phyloP scores from a whole-genome alignment of 2,888 invertebrate species.

The Tenthredo notha region DNA sequence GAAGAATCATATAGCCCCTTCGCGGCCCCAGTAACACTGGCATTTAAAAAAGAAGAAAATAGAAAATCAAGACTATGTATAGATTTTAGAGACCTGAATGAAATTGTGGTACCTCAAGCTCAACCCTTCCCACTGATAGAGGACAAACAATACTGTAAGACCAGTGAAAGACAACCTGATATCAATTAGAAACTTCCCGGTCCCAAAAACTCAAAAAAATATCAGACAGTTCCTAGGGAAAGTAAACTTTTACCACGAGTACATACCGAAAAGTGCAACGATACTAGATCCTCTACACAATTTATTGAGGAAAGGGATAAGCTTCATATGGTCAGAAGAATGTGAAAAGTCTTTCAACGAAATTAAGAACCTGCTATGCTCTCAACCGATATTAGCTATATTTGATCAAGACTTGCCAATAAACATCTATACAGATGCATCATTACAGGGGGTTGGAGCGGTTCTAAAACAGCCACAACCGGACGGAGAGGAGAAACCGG shows the following conservation, averaged over 20 bases:
- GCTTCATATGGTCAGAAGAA: constrained; percentile 22
- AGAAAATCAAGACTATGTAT: constrained; percentile 61
- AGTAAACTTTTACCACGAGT: constrained; percentile 27
- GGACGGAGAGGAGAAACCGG: background rate
- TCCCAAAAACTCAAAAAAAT: constrained; percentile 57
- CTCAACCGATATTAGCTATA: background rate
- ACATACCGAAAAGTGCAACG: constrained; percentile 39
- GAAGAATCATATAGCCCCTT: constrained; percentile 59
- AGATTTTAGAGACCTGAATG: constrained; percentile 55
- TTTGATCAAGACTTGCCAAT: constrained; percentile 12
- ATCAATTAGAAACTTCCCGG: constrained; percentile 58
- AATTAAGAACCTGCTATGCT: background rate
- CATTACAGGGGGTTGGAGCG: background rate
- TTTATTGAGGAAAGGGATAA: constrained; percentile 20
- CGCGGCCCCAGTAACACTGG: constrained; percentile 60
- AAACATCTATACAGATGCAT: constrained; percentile 28
- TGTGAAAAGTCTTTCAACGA: constrained; percentile 12
- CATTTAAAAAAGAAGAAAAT: constrained; percentile 62
- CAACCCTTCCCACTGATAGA: constrained; percentile 71
- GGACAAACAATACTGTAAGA: constrained; percentile 59
- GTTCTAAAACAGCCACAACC: constrained; percentile 6
- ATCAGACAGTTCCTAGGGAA: constrained; percentile 35
- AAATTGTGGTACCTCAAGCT: constrained; percentile 68
- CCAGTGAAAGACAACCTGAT: constrained; percentile 58
- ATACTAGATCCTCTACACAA: constrained; percentile 30